Evolutionary conservation across 2,113 vertebrate genomes (phyloP), one percentile per base, ranked within the genome.

Genomic region (Pogona vitticeps): DNA sequence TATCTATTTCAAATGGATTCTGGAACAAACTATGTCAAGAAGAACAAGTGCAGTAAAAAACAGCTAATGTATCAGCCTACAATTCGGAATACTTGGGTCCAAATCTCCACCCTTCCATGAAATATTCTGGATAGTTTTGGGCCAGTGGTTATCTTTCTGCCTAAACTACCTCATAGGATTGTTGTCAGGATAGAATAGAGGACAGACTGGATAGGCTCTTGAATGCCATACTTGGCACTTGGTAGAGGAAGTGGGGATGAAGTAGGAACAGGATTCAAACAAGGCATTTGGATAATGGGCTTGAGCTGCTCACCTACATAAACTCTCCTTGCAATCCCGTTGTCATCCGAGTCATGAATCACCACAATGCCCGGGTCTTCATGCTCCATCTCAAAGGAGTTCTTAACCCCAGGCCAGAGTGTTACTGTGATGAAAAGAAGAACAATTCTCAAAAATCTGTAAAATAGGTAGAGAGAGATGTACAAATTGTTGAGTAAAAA

Each of bases 291-390:
- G 33, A 76, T 21, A 63, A 52, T 31, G 17, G 46, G 28, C 7
- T 23, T 58, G 38, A 67, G 42, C n/a, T 17, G 46, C 91, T 93
- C 86, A 92, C 92, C 91, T 56, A 92, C 70, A 72, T 88, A 92
- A 84, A 90, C 86, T 61, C 88, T 83, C 40, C 88, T 77, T 36
- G 91, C 85, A 21, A 88, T 3, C 21, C 82, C 84, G 0, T 84
- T 59, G 31, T 91, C 91, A 0, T 92, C 89, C 12, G 91, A 90
- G 84, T 87, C 88, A 12, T 92, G 89, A 40, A 93, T 87, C 76
- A 91, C 92, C 86, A 88, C 86, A 38, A 84, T 87, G 1, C 85
- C 78, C 0, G 89, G 91, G 42, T 93, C 88, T 15, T 91, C 89
- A 81, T 83, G 82, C 56, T 90, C 92, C 91, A 92, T 92, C n/a